Conservation (phyloP, 2,888 invertebrate genomes). For the Mechanitis messenoides region DNA sequence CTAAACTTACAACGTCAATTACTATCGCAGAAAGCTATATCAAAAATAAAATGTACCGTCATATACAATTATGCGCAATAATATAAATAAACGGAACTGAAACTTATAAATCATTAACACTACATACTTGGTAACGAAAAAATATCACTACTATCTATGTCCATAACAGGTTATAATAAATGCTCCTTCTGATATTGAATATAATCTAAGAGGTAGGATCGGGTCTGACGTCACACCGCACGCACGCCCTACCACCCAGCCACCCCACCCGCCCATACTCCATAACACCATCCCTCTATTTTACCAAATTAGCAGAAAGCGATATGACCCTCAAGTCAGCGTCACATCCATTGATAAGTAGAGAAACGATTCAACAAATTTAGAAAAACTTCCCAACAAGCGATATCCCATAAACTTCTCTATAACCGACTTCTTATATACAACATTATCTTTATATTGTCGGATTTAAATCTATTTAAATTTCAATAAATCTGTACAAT, state of each 20-base stretch:
- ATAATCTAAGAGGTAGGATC: conserved; percentile 43
- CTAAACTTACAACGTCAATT: conserved; percentile 5
- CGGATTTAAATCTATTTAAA: background rate
- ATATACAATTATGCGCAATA: conserved; percentile 6
- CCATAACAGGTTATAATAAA: conserved; percentile 48
- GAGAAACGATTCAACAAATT: background rate
- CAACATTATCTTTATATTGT: conserved; percentile 4
- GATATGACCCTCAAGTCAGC: too few relatives aligned
- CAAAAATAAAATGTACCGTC: conserved; percentile 4
- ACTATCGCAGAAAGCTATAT: conserved; percentile 16
- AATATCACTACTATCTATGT: conserved; percentile 58
- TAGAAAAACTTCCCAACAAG: background rate
- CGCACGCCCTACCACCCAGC: background rate
- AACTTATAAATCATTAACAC: conserved; percentile 45
- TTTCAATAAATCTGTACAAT: conserved; percentile 8
- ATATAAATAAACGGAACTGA: conserved; percentile 33
- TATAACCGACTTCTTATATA: conserved; percentile 7
- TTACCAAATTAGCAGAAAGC: background rate
- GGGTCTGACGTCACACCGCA: conserved; percentile 21
- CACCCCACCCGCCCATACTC: conserved; percentile 6
- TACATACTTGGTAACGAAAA: conserved; percentile 66
- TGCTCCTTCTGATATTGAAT: conserved; percentile 52
- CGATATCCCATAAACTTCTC: conserved; percentile 1
- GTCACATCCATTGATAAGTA: too few relatives aligned
- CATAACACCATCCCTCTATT: background rate